A percentile compares a stretch with the other conserved stretches of the same genome.
Conservation (phyloP, 2,888 invertebrate genomes). For the Cosmia trapezina region DNA sequence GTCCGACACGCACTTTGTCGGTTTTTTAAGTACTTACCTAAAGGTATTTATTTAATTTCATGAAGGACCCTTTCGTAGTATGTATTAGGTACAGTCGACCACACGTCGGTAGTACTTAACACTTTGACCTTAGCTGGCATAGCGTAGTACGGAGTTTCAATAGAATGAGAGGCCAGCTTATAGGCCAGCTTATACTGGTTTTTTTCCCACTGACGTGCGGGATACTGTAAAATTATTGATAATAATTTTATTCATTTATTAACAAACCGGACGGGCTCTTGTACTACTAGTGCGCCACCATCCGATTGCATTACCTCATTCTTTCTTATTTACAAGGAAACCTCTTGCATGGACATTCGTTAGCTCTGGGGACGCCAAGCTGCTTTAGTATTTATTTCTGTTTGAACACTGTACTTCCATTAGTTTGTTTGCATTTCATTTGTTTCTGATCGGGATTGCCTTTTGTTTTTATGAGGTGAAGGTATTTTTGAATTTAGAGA, state of each 20-base stretch:
- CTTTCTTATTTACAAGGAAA: constrained; percentile 74
- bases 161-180: neutral
- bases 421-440: constrained; percentile 58
- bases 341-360: constrained; percentile 64
- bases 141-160: neutral
- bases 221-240: neutral
- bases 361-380: constrained; percentile 56
- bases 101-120: neutral
- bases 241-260: neutral
- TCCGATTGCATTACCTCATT: constrained; percentile 72
- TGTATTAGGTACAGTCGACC: neutral
- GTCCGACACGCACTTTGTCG: no score
- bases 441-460: constrained; percentile 28
- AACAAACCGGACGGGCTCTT: neutral
- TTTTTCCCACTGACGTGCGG: no score
- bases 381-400: constrained; percentile 54
- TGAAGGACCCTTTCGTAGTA: neutral
- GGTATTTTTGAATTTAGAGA: constrained; percentile 22
- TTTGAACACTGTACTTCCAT: constrained; percentile 53
- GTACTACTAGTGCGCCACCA: constrained; percentile 43
- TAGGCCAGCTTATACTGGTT: neutral
- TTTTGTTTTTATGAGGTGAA: constrained; percentile 23
- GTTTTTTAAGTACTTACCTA: neutral
- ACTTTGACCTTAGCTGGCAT: neutral
- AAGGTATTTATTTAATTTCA: neutral